Evolutionary conservation across 1,140 invertebrate species (phyloP).

Genomic region (Oryctes rhinoceros): DNA sequence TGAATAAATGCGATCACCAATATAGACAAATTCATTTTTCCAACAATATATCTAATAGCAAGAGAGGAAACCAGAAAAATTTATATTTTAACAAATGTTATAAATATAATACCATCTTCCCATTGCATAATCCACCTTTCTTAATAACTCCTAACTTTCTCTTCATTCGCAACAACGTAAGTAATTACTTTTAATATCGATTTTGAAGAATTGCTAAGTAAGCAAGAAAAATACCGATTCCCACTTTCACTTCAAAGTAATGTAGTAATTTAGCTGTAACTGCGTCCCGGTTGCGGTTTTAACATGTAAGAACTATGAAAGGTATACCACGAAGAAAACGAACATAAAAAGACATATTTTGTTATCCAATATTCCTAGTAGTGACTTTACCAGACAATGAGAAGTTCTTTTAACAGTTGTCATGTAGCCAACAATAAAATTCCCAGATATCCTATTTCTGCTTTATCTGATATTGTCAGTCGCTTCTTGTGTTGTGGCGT

Average conservation of each 20-base stretch:
- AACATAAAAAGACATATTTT: not conserved
- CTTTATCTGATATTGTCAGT: too few species aligned
- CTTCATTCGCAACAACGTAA: not conserved
- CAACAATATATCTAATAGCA: too few species aligned
- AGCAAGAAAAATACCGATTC: not conserved
- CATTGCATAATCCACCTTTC: not conserved
- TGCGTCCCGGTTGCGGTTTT: not conserved
- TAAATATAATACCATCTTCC: not conserved
- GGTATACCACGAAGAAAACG: not conserved
- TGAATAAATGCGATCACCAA: too few species aligned
- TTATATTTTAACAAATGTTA: too few species aligned
- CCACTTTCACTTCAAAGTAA: not conserved
- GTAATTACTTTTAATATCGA: constrained; percentile 1
- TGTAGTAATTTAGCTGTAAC: not conserved
- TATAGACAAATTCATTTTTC: too few species aligned
- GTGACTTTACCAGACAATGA: not conserved
- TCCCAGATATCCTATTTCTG: too few species aligned
- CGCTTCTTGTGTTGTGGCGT: too few species aligned
- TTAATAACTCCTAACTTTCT: not conserved
- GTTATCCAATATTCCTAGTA: not conserved
- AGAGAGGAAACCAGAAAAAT: too few species aligned
- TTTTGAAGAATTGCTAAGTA: not conserved
- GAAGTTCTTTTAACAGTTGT: too few species aligned
- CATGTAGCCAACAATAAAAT: too few species aligned
- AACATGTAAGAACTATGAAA: not conserved